Evolutionary conservation across 1,140 invertebrate species (phyloP).

Genomic region (Dermatophagoides farinae): DNA sequence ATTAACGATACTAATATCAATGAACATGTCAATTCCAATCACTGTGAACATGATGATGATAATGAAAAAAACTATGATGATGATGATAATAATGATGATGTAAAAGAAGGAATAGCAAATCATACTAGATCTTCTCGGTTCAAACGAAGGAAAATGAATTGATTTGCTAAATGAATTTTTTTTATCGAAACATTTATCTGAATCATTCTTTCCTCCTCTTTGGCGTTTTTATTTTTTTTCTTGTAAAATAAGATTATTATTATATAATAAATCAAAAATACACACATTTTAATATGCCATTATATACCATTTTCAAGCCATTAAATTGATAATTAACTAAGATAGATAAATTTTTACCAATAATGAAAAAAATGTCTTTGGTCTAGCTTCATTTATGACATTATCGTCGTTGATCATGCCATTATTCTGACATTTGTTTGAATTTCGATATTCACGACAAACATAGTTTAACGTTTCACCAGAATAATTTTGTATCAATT

Average conservation of each 20-base stretch:
- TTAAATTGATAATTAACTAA: background rate
- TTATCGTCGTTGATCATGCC: background rate
- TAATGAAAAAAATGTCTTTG: constrained; percentile 10
- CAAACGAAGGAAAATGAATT: background rate
- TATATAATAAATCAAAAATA: background rate
- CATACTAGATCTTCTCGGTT: background rate
- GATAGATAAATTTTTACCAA: constrained; percentile 12
- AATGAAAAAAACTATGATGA: no score
- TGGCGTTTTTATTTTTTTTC: background rate
- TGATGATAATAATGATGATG: background rate
- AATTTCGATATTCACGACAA: background rate
- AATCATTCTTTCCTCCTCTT: background rate
- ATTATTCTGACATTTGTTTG: background rate
- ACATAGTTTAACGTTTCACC: constrained; percentile 11
- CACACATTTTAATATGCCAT: background rate
- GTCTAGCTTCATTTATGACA: constrained; percentile 2
- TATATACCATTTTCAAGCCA: background rate
- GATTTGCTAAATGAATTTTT: background rate
- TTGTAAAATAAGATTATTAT: background rate
- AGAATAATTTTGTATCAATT: constrained; percentile 4
- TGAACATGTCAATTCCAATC: background rate
- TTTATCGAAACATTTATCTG: background rate
- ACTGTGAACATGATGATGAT: no score
- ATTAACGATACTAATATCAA: no score
- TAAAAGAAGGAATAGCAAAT: background rate